Base-by-base conservation (phyloP, 2,113 vertebrate genomes). In the Nothocercus nigrocapillus region DNA sequence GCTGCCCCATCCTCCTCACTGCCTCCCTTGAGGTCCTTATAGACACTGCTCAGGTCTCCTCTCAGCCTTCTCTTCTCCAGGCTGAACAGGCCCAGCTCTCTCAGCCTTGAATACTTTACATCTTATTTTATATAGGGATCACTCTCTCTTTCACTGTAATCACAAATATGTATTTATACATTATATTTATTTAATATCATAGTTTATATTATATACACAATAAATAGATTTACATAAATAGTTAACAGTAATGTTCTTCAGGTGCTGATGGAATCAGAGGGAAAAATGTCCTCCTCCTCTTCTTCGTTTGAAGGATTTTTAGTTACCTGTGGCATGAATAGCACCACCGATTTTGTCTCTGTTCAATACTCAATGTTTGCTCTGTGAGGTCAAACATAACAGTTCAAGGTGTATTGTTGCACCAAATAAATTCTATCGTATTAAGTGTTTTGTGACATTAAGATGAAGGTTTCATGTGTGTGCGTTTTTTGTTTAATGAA, bases 161-260 rank as follows among this genome's bases (percentile, higher is more conserved):
- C 72, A 32, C 72, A 19, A 34, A 18, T 1, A 0, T 12, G 25
- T 42, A 4, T 13, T 54, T 49, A 45, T 21, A 40, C 24, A 13
- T 21, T 78, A 16, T 40, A 20, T 5, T 51, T 49, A 49, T 49
- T 49, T 49, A 11, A 14, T 70, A 14, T 27, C 9, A 2, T 17
- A 12, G 4, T 7, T 54, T 44, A 62, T 64, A 19, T 47, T 10
- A 38, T 19, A 2, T 3, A 13, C 12, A 24, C 0, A 0, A 47
- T 13, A 1, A 21, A 16, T 54, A 4, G 63, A 58, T 74, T 66
- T 24, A 3, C 5, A 24, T 4, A 49, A 49, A 49, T 22, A 49
- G 49, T 22, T 24, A 49, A 49, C 22, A 13, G 36, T 21, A 5
- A 11, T 7, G 25, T n/a, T 44, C 61, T 22, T n/a, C 36, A 61